Conservation (phyloP, 2,888 invertebrate genomes). For the Amphipoea lucens region DNA sequence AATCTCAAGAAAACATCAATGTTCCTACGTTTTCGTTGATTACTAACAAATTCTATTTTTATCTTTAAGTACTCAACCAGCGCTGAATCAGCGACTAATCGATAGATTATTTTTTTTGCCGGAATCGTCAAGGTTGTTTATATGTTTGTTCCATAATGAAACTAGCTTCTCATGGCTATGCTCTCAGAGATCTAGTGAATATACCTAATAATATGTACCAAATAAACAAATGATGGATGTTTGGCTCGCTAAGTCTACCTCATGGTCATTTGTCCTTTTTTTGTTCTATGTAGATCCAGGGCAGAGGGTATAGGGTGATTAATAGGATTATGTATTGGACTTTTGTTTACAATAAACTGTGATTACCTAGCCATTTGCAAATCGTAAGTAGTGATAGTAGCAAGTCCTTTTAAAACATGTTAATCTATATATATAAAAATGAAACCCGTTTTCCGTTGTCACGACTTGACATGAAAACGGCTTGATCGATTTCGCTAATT, state of each 20-base stretch:
- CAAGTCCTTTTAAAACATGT: neutral
- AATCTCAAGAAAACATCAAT: neutral
- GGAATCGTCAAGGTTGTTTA: neutral
- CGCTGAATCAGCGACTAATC: constrained; percentile 8
- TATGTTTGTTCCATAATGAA: neutral
- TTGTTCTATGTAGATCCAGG: neutral
- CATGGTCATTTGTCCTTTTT: too few species aligned
- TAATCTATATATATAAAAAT: too few species aligned
- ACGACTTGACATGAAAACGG: too few species aligned
- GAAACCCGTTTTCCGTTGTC: too few species aligned
- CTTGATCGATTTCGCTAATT: too few species aligned
- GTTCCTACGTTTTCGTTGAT: neutral
- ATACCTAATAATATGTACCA: neutral
- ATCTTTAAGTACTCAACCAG: neutral
- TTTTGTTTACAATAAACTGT: neutral
- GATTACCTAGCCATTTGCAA: neutral
- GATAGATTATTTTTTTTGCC: neutral
- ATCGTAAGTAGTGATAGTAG: neutral
- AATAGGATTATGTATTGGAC: neutral
- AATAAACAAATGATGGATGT: neutral
- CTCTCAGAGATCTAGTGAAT: neutral
- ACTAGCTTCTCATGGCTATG: too few species aligned
- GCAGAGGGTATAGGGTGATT: neutral
- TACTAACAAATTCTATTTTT: constrained; percentile 17
- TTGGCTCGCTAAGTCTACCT: neutral